Evolutionary conservation across 2,113 vertebrate species (phyloP).

Genomic region (Apteryx owenii): DNA sequence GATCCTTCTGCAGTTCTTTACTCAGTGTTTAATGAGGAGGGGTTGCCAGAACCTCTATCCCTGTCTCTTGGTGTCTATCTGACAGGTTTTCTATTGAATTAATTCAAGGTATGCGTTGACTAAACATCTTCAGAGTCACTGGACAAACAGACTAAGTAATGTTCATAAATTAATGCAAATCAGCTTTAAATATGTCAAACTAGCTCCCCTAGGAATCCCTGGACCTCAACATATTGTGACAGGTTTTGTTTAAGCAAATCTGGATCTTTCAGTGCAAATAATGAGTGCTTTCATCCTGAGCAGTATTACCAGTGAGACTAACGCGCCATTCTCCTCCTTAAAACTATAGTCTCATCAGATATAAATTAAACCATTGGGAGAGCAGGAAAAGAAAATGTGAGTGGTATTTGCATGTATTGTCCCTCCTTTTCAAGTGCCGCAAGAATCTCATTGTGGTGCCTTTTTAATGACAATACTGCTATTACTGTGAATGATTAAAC

Average conservation of each 20-base stretch:
- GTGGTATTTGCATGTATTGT: neutral
- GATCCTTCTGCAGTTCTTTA: neutral
- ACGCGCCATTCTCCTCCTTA: neutral
- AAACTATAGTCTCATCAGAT: neutral
- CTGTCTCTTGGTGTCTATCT: neutral
- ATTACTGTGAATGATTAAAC: neutral
- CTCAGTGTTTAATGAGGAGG: neutral
- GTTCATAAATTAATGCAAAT: neutral
- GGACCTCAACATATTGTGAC: constrained; percentile 45
- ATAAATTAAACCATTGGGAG: neutral
- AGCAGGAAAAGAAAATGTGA: neutral
- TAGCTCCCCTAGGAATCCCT: constrained; percentile 26
- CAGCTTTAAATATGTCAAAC: neutral
- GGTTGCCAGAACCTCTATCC: neutral
- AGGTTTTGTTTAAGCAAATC: constrained; percentile 14
- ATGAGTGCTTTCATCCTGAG: neutral
- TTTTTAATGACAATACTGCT: neutral
- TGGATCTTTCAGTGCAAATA: neutral
- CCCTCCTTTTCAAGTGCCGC: neutral
- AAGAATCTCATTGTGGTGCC: rapidly evolving
- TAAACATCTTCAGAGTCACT: constrained; percentile 9
- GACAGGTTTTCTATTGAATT: neutral
- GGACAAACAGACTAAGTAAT: neutral
- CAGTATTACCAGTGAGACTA: neutral
- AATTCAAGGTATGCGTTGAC: constrained; percentile 45